Base-by-base conservation (phyloP, 2,888 invertebrate genomes). In the Romanomermis culicivorax region DNA sequence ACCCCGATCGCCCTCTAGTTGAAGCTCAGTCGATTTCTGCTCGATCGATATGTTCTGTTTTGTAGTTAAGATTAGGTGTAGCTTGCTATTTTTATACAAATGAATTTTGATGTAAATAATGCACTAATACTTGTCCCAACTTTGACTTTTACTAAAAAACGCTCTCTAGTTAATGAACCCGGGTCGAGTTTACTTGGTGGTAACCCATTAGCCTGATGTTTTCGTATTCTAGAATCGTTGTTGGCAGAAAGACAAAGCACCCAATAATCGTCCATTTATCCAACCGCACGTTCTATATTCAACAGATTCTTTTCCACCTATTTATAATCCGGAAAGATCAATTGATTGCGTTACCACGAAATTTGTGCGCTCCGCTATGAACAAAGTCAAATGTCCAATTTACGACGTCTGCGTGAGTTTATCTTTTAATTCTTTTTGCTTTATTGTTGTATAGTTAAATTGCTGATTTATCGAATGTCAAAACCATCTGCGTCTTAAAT, bases 381-480 rank as follows among this genome's bases (percentile, higher is more conserved):
- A 99, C 73, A 99, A 99, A 77, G 89, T 95, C 83, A 79, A 93
- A 62, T 97, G 97, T 74, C 97, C 97, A 0, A 91, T 99, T 65
- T 99, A 97, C 71, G 88, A 89, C 64, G 82, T 97, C 69, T 87
- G 89, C 17, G 75, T 75, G 65, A 69, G 73, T 69, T 57, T n/a
- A n/a, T n/a, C n/a, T 36, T 36, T 36, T 36, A 17, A 11, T 24
- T 36, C 29, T 17, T 17, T 17, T 53, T 43, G 45, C 7, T 2
- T 51, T 7, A 7, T 29, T 11, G 20, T n/a, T 30, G 30, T 24
- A 25, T 51, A n/a, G 11, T 48, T 48, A 48, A 48, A 14, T 48
- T 11, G n/a, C n/a, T n/a, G n/a, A n/a, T n/a, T n/a, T n/a, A n/a
- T n/a, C n/a, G n/a, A n/a, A n/a, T n/a, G n/a, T n/a, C n/a, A n/a